These are phyloP conservation scores for Phthorimaea operculella DNA, from an alignment of 1,140 invertebrate genomes.

Conservation along the genomic window DNA sequence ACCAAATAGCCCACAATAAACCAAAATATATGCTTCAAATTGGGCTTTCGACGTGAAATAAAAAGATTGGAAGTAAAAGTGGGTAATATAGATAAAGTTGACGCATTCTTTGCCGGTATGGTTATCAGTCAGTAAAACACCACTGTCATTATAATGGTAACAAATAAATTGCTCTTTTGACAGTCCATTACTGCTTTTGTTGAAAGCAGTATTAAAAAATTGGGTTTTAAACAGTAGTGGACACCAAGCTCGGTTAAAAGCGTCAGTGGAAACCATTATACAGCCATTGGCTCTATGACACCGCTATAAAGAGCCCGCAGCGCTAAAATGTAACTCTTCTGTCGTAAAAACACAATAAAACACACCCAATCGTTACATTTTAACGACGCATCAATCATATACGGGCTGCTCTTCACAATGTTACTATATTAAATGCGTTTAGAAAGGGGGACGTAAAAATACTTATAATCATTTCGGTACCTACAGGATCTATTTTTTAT, in stretches of 20 bases:
- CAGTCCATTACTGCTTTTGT: no score
- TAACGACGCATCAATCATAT: slow-evolving; percentile 61
- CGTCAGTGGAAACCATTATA: no score
- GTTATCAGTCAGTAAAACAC: slow-evolving; percentile 62
- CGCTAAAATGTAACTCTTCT: slow-evolving; percentile 63
- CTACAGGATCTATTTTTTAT: no score
- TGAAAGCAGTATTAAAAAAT: no score
- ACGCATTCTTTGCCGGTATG: slow-evolving; percentile 30
- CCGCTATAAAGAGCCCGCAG: slow-evolving; percentile 61
- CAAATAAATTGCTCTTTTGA: no score
- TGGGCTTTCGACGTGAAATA: background rate
- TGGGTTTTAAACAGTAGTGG: no score
- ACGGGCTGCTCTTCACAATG: slow-evolving; percentile 37
- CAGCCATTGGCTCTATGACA: slow-evolving; percentile 40
- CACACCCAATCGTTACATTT: slow-evolving; percentile 53
- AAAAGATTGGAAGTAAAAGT: slow-evolving; percentile 18
- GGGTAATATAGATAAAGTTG: slow-evolving; percentile 28
- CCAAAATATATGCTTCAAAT: background rate
- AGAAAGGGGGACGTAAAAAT: background rate
- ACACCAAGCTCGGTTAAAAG: no score
- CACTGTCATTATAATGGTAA: slow-evolving; percentile 21
- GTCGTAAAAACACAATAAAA: slow-evolving; percentile 63
- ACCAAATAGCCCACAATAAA: no score
- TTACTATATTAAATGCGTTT: slow-evolving; percentile 18
- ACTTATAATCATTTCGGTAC: no score